Evolutionary conservation across 1,140 invertebrate species (phyloP), one percentile per base, ranked within the genome.

Genomic region (Dreissena rostriformis): DNA sequence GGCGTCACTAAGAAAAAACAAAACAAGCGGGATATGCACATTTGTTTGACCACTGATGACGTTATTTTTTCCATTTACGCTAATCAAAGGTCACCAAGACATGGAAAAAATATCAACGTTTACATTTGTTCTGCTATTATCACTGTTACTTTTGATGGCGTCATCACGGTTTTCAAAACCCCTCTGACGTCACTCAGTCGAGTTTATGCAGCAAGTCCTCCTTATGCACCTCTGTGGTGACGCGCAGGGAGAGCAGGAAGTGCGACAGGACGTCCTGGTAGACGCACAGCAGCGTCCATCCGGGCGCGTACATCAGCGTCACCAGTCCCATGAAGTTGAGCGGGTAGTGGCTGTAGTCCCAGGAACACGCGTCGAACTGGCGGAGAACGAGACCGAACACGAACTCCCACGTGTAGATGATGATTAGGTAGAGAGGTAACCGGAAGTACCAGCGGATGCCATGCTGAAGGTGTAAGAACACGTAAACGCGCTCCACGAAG

Each of bases 311-410:
- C 82, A 95, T 94, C 0, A 95, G 87, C 0, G 94, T 94, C 51
- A 95, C 92, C 29, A 95, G 90, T 0, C 94, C 94, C 88, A 92
- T 92, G 17, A 95, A 85, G 68, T 92, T 90, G 49, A 86, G 87
- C 66, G 93, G 91, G 76, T 92, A 94, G 71, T 92, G 92, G 73
- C 92, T 93, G 89, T 95, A 95, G 86, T 95, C 94, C 94, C 94
- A 95, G 0, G 94, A 94, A 85, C 94, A 95, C 0, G 94, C 94
- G 75, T 92, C 90, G 51, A 94, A 93, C 71, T 92, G 90, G 19
- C 91, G 89, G 8, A 95, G 88, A 22, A 94, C 61, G 12, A 91
- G 87, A 2, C 90, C 90, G 65, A 90, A 93, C 15, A 87, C 89
- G 75, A 94, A 94, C 86, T 95, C 94, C 94, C 94, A 95, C 5